phyloP scores from a whole-genome alignment of 2,797 vertebrate genomes.

The Mastacembelus armatus region DNA sequence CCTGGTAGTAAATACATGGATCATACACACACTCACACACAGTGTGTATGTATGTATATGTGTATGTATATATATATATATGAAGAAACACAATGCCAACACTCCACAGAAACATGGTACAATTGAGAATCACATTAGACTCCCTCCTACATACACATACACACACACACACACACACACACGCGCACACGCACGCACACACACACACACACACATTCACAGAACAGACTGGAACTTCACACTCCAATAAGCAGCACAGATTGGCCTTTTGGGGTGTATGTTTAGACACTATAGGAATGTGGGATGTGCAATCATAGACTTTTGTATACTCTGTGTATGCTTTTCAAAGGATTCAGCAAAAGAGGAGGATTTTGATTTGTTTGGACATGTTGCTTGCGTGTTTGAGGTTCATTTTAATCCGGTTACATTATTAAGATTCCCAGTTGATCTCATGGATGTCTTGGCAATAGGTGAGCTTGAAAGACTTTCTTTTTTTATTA shows the following conservation, averaged over 20 bases:
- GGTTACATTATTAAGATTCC: background rate
- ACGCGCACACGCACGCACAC: constrained; percentile 28
- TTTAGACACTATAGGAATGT: constrained; percentile 32
- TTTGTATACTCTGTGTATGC: constrained; percentile 10
- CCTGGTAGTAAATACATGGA: constrained; percentile 12
- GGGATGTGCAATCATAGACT: background rate
- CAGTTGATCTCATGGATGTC: background rate
- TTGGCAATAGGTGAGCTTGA: background rate
- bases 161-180: constrained; percentile 25
- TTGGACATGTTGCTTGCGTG: background rate
- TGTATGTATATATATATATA: too few relatives aligned
- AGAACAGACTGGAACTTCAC: constrained; percentile 66
- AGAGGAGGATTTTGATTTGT: background rate
- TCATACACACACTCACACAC: constrained; percentile 8
- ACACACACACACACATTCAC: constrained; percentile 17
- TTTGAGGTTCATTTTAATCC: background rate
- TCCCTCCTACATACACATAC: constrained; percentile 47
- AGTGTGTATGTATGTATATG: too few relatives aligned
- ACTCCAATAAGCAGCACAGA: constrained; percentile 66
- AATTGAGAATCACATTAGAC: constrained; percentile 61
- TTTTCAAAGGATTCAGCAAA: background rate
- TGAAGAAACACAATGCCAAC: constrained; percentile 31
- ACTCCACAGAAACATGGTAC: constrained; percentile 64
- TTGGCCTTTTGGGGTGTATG: constrained; percentile 51
- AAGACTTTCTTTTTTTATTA: too few relatives aligned